Base-by-base conservation (phyloP, 1,140 invertebrate genomes). In the Eueides isabella region DNA sequence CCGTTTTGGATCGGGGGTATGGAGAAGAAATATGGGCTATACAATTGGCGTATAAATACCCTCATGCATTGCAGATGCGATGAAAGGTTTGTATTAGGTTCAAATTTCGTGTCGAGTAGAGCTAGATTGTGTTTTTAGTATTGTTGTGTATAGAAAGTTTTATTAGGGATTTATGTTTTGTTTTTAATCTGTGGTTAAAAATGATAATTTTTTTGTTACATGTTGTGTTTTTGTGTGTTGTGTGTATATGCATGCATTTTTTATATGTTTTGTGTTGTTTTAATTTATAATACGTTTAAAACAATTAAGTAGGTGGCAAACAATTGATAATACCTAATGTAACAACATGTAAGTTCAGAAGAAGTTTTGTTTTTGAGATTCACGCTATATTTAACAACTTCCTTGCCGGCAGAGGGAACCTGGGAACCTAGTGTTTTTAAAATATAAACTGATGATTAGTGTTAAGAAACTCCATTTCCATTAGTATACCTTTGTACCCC, bases 11-110 rank as follows among this genome's bases (percentile, higher is more conserved):
- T 98, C 71, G 95, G 95, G 3, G 95, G 95, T 1, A 95, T 97
- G 85, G 95, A 96, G 81, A 95, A 95, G 72, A 96, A 97, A 82
- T 98, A 96, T 81, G 96, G 96, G 23, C 87, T 97, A 16, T 97
- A 96, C 94, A 98, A 98, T 89, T 97, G 96, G 95, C 93, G 97
- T 31, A 94, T 97, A 61, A 97, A 97, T 81, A 98, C 97, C 1
- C 93, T 98, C 29, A 97, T 97, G 95, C 97, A 98, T 86, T 98
- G 97, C 90, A 93, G 95, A 74, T 98, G 97, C 86, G 97, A 98
- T 87, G 96, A 97, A 91, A 96, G 96, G 97, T 98, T 95, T 92
- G 93, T 85, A 75, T 64, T 72, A 35, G 65, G 30, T 33, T 65
- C 19, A 35, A 4, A n/a, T n/a, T n/a, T n/a, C n/a, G n/a, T 55